Evolutionary conservation across 1,140 invertebrate species (phyloP).

Genomic region (Oryctes rhinoceros): DNA sequence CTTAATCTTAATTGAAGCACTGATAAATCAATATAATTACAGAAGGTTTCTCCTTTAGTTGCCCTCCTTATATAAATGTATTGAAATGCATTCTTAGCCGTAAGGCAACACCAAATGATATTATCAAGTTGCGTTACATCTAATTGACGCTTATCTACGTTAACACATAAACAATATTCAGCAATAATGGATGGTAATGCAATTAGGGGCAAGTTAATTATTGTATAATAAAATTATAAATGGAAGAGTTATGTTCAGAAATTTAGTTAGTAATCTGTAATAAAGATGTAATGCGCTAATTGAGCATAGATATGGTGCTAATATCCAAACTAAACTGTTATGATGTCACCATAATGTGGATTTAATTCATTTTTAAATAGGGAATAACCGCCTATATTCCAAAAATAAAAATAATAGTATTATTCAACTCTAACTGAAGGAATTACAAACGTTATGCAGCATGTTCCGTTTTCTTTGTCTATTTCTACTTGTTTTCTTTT

Average conservation of each 20-base stretch:
- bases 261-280: not conserved
- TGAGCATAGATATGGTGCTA: not conserved
- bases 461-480: too few species aligned
- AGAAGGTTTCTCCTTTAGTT: too few species aligned
- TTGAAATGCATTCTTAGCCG: too few species aligned
- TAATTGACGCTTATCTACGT: not conserved
- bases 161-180: not conserved
- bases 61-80: too few species aligned
- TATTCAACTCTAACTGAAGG: too few species aligned
- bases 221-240: slow-evolving; percentile 20
- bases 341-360: not conserved
- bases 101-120: not conserved
- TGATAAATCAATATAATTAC: too few species aligned
- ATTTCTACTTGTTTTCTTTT: too few species aligned
- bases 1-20: too few species aligned
- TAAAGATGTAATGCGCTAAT: not conserved
- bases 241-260: not conserved
- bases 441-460: too few species aligned
- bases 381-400: too few species aligned
- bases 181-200: not conserved
- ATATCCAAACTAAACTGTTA: not conserved
- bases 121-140: not conserved
- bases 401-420: too few species aligned
- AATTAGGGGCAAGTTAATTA: not conserved
- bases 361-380: not conserved